Conservation (phyloP, 2,113 vertebrate species). For the Lycocorax pyrrhopterus region DNA sequence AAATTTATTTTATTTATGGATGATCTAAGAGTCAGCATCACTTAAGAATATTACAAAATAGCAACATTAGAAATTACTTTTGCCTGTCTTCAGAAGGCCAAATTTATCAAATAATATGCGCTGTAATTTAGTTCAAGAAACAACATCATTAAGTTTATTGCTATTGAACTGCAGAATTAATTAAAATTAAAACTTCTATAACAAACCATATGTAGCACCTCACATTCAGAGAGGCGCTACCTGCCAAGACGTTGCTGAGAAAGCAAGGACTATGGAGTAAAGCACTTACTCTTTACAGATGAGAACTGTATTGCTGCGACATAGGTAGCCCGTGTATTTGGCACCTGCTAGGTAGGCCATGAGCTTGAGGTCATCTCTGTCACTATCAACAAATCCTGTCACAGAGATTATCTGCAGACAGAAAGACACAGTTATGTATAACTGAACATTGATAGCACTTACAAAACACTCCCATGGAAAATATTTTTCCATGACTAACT, state of each 20-base stretch:
- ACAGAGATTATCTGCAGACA: slow-evolving; percentile 88
- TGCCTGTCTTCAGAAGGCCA: not conserved
- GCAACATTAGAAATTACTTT: not conserved
- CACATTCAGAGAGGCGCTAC: not conserved
- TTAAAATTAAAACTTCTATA: not conserved
- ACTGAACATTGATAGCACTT: not conserved
- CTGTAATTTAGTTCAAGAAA: not conserved
- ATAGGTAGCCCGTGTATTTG: slow-evolving; percentile 93
- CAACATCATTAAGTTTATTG: not conserved
- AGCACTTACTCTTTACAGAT: slow-evolving; percentile 92
- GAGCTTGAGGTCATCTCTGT: slow-evolving; percentile 93
- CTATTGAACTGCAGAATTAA: not conserved
- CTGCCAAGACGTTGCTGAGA: not conserved
- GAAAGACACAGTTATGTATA: not conserved
- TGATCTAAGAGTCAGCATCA: not conserved
- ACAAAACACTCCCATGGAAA: not conserved
- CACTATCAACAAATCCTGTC: slow-evolving; percentile 92
- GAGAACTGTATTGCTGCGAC: slow-evolving; percentile 94
- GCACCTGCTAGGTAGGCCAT: slow-evolving; percentile 94
- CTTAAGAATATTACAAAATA: not conserved
- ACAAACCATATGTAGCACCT: not conserved
- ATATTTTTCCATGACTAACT: not conserved
- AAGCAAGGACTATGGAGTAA: accelerated
- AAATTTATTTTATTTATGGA: not conserved
- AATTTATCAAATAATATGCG: not conserved